Evolutionary conservation across 2,888 invertebrate species (phyloP), one percentile per base, ranked within the genome.

Genomic region (Lacanobia oleracea): DNA sequence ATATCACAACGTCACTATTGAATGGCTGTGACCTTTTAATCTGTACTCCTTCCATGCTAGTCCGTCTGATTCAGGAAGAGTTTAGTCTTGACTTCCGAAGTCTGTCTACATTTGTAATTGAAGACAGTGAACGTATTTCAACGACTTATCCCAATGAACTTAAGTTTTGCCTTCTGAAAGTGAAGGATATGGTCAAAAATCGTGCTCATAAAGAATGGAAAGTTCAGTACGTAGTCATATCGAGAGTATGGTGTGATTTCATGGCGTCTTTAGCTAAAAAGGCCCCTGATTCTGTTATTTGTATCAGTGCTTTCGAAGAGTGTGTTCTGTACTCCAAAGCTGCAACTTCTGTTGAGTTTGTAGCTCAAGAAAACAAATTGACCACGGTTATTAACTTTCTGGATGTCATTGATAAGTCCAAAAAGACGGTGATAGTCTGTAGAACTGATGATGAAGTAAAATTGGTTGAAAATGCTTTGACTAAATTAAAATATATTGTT

Each of bases 11-110:
- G 1, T 88, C 94, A 12, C 89, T 97, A 54, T 87, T 97, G 0
- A 97, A 97, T 84, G 97, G 97, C 0, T 97, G 97, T 88, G 97
- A 98, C 83, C 93, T 98, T 60, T 92, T 98, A 51, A 96, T 98
- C 3, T 96, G 97, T 10, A 98, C 98, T 0, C 97, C 98, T 0
- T 91, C 96, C 0, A 96, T 89, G 90, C 97, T 87, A 83, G 95
- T 75, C 88, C 97, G 84, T 87, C 97, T 89, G 76, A 96, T 86
- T 77, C 94, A 82, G 88, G 90, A 86, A 0, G 91, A 94, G 56
- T 88, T 95, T 89, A 88, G 95, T 85, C 77, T 97, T 0, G 97
- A 97, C 88, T 93, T 98, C 3, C 94, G 96, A 10, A 94, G 97
- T 37, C 91, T 98, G 1, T 96, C 96, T 18, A 97, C 97, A 83